Conservation (phyloP, 2,113 vertebrate species). For the Orientallactaga bullata region DNA sequence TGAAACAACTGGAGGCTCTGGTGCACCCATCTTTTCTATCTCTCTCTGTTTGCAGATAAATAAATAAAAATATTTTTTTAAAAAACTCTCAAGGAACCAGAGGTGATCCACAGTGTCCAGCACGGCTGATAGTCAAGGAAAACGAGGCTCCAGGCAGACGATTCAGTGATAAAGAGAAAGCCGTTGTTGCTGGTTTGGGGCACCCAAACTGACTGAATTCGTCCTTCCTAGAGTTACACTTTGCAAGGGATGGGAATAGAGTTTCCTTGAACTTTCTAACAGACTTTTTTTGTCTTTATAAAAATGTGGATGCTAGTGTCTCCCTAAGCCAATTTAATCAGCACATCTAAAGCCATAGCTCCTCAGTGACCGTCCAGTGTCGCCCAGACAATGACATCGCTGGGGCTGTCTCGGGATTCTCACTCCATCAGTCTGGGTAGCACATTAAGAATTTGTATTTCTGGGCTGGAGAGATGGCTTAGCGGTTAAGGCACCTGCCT, state of each 20-base stretch:
- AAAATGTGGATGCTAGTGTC: not conserved
- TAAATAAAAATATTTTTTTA: too few species aligned
- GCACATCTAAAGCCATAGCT: not conserved
- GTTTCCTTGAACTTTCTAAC: not conserved
- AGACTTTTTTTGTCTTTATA: not conserved
- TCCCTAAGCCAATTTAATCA: not conserved
- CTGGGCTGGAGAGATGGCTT: too few species aligned
- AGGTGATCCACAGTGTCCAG: not conserved
- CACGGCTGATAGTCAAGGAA: not conserved
- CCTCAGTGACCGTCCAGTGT: not conserved
- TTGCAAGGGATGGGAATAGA: not conserved
- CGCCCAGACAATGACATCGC: not conserved
- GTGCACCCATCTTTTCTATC: too few species aligned
- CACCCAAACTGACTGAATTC: not conserved
- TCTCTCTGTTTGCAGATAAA: too few species aligned
- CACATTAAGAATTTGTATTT: not conserved
- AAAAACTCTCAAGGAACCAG: not conserved
- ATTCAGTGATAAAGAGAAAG: not conserved
- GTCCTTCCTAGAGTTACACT: not conserved
- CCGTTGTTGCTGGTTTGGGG: not conserved
- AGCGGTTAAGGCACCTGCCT: too few species aligned
- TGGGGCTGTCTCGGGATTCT: not conserved
- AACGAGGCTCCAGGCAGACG: not conserved
- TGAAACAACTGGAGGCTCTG: too few species aligned
- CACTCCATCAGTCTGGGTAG: not conserved